These are phyloP conservation scores for Gadus chalcogrammus DNA, from an alignment of 2,113 vertebrate species.

Conservation along the genomic window DNA sequence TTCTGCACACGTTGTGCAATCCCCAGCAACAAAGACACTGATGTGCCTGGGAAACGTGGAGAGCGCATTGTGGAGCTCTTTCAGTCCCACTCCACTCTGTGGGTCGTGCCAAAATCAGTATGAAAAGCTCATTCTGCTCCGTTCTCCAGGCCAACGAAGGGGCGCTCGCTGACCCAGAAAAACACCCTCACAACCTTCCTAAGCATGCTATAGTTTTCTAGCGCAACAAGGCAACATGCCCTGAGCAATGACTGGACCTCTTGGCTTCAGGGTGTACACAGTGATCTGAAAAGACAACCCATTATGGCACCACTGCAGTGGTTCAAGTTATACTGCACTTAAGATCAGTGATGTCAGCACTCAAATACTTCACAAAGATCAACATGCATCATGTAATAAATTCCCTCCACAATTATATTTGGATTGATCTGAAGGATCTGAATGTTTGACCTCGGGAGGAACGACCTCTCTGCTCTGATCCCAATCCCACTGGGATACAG, in stretches of 20 bases:
- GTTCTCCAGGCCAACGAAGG: conserved; percentile 45
- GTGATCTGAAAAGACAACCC: too few species aligned
- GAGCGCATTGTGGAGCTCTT: conserved; percentile 64
- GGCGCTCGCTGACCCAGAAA: conserved; percentile 41
- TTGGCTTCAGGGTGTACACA: too few species aligned
- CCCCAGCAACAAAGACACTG: conserved; percentile 60
- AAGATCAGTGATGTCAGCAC: too few species aligned
- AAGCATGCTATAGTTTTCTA: neutral
- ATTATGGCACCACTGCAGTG: too few species aligned
- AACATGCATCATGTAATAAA: too few species aligned
- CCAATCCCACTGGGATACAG: too few species aligned
- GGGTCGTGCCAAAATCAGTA: conserved; percentile 64
- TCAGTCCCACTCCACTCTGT: conserved; percentile 48
- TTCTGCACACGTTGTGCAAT: conserved; percentile 53
- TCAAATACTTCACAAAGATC: too few species aligned
- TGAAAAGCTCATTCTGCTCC: conserved; percentile 71
- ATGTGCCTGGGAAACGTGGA: conserved; percentile 66
- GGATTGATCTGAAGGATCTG: too few species aligned
- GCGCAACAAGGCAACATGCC: neutral
- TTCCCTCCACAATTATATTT: too few species aligned
- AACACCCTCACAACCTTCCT: conserved; percentile 43
- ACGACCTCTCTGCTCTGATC: too few species aligned
- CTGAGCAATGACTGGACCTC: neutral
- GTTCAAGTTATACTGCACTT: too few species aligned
- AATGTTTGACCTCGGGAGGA: neutral